phyloP scores from a whole-genome alignment of 2,888 invertebrate species.

The Metellina segmentata region DNA sequence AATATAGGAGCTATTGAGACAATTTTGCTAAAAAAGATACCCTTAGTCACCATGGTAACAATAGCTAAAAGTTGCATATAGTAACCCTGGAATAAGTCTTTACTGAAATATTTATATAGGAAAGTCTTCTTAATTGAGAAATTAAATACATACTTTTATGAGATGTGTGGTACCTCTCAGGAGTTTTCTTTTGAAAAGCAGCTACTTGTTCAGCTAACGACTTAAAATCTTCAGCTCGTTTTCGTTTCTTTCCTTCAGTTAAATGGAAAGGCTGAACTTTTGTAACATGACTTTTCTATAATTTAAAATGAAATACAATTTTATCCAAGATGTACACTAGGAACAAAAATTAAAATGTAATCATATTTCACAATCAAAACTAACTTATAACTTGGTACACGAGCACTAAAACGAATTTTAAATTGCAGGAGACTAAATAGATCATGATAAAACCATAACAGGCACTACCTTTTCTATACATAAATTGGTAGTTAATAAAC shows the following conservation, averaged over 20 bases:
- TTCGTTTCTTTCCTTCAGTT: slow-evolving; percentile 21
- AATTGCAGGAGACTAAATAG: background rate
- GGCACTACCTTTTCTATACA: too few species aligned
- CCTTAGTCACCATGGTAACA: too few species aligned
- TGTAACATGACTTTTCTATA: slow-evolving; percentile 28
- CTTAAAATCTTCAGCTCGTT: slow-evolving; percentile 27
- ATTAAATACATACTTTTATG: slow-evolving; percentile 35
- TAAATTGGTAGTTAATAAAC: too few species aligned
- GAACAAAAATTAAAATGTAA: background rate
- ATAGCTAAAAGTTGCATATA: too few species aligned
- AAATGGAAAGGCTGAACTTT: slow-evolving; percentile 46
- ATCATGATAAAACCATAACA: too few species aligned
- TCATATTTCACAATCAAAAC: background rate
- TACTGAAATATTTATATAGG: background rate
- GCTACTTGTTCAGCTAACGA: slow-evolving; percentile 62
- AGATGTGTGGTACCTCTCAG: slow-evolving; percentile 44
- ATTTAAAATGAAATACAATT: slow-evolving; percentile 12
- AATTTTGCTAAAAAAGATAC: too few species aligned
- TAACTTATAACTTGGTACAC: background rate
- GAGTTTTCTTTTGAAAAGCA: slow-evolving; percentile 60
- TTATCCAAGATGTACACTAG: background rate
- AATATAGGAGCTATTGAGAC: too few species aligned
- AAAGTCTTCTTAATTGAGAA: background rate
- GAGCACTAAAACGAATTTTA: background rate
- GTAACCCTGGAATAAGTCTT: background rate